These are phyloP conservation scores for Siphlonurus alternatus DNA, from an alignment of 2,888 invertebrate genomes.

Conservation along the genomic window DNA sequence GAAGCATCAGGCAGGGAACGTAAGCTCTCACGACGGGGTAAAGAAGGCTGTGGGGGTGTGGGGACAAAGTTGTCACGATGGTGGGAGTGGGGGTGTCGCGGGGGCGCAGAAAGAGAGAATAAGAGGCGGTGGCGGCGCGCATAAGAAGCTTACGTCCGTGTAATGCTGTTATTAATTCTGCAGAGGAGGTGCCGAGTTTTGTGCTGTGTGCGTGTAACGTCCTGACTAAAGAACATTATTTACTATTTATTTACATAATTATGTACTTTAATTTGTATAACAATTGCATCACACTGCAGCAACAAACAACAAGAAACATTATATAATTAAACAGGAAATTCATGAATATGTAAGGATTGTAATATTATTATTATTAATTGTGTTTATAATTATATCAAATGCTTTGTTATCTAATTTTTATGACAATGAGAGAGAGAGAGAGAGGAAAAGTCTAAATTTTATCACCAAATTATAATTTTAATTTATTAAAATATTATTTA, in stretches of 20 bases:
- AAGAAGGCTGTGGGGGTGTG: not conserved
- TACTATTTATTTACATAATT: not conserved
- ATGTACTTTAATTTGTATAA: too few relatives aligned
- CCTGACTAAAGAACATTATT: not conserved
- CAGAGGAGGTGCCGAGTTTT: not conserved
- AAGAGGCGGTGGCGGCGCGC: not conserved
- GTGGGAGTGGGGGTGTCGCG: not conserved
- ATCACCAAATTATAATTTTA: too few relatives aligned
- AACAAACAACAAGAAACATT: too few relatives aligned
- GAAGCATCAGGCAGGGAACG: not conserved
- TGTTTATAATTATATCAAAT: too few relatives aligned
- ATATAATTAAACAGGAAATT: too few relatives aligned
- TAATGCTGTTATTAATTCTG: constrained; percentile 2
- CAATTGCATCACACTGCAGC: too few relatives aligned
- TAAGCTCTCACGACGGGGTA: not conserved
- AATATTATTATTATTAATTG: too few relatives aligned
- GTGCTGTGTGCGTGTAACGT: not conserved
- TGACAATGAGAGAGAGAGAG: too few relatives aligned
- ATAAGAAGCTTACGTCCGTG: not conserved
- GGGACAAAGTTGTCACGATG: not conserved
- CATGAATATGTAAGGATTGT: too few relatives aligned
- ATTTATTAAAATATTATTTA: too few relatives aligned
- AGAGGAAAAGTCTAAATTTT: too few relatives aligned
- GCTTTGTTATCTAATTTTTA: too few relatives aligned
- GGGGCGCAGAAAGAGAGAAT: not conserved